Base-by-base conservation (phyloP, 2,888 invertebrate species). In the Bellardia bayeri region DNA sequence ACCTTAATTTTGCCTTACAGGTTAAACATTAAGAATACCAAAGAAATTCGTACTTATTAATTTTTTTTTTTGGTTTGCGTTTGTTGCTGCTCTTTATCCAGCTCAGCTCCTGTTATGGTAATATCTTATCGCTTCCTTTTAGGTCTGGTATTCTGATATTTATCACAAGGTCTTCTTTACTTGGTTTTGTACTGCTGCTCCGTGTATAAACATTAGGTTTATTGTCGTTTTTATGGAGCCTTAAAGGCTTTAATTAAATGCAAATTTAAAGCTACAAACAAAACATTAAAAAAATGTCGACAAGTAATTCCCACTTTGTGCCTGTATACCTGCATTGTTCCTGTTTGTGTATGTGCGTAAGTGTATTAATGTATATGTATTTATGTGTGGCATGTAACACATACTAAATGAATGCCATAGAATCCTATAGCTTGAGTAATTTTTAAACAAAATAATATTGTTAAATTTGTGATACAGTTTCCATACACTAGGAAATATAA, bases 241-340 rank as follows among this genome's bases (percentile, higher is more conserved):
- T 74, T 63, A 42, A 79, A 69, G 86, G 69, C 82, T 80, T 71
- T 69, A 86, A 86, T 86, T 86, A 86, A 82, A 86, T 86, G 82
- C 82, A 86, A 86, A 86, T 86, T 86, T 71, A 30, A 75, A 69
- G 64, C 54, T 63, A 86, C 71, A 82, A 86, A 86, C 71, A 82
- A 86, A 82, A 86, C 74, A 75, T 79, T 75, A 86, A 79, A 79
- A 79, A 86, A 86, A 82, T 80, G 82, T 30, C 75, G 81, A 85
- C 80, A 85, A 81, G 75, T 64, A 68, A 40, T 80, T 66, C 16
- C 6, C 16, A 42, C 42, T 71, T 51, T 42, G 1, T 42, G 16
- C 51, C 11, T 69, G n/a, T 51, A 63, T 76, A 56, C 58, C 11
- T 64, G 78, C 56, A n/a, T 58, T 49, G n/a, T 40, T 56, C 4